Evolutionary conservation across 1,140 invertebrate species (phyloP), one percentile per base, ranked within the genome.

Genomic region (Mactra quadrangularis): DNA sequence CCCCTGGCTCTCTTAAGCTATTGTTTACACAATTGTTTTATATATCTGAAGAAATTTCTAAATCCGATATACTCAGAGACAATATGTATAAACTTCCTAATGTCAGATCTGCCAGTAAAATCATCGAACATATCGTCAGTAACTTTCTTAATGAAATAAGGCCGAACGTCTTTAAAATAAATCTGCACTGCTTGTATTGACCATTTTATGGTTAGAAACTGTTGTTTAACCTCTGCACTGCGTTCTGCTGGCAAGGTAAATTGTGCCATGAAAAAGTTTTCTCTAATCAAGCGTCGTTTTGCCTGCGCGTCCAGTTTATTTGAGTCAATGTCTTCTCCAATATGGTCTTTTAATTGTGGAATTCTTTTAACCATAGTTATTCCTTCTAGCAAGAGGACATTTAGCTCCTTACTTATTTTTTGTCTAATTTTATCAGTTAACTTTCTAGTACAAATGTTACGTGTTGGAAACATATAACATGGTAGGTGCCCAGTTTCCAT

Each of bases 391-490:
- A 64, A 7, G 1, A 64, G 22, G 35, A 45, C 1, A 1, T 64
- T 19, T 3, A 64, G 1, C 41, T 22, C 38, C 33, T 38, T 22
- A 2, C 11, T 38, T 1, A 64, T 22, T 2, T 9, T n/a, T 22
- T 45, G 3, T 41, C 38, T 31, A 22, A 38, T 1, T 45, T 15
- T 2, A 25, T 3, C 13, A 9, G 60, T 22, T 64, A 64, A 11
- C 50, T 70, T 52, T 47, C 45, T 25, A 1, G 29, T 11, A 4
- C 38, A 29, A 25, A 70, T 50, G 22, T 75, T 75, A n/a, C 71
- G 55, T 13, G 22, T 1, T 25, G 71, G 71, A 25, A 75, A 41
- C 71, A 75, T 75, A 35, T 75, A 75, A 35, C 45, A 59, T 59
- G 53, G 33, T n/a, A 75, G 71, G 13, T 60, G 19, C 6, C 55